Percentiles rank a stretch among this genome's conserved stretches.
Evolutionary conservation across 2,888 invertebrate genomes (phyloP).

Genomic region (Cordylochernes scorpioides): DNA sequence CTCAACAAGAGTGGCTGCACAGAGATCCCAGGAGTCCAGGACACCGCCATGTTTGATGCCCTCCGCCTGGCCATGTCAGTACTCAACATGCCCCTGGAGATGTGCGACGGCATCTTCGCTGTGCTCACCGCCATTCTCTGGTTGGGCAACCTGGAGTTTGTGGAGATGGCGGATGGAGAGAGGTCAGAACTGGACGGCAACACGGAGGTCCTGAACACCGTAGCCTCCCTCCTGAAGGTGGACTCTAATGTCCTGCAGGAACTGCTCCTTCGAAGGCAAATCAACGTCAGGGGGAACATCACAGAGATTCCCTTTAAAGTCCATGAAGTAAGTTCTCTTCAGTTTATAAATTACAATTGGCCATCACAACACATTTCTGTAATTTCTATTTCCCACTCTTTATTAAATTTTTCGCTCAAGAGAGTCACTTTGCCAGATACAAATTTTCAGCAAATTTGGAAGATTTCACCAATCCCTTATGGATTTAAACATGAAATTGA

Average conservation of each 20-base stretch:
- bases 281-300: slow-evolving; percentile 70
- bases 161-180: slow-evolving; percentile 67
- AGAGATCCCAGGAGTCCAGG: slow-evolving; percentile 35
- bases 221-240: slow-evolving; percentile 44
- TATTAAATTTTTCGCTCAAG: no score
- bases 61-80: slow-evolving; percentile 63
- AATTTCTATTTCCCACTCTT: no score
- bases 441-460: no score
- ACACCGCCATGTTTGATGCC: slow-evolving; percentile 47
- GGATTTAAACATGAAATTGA: no score
- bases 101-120: slow-evolving; percentile 66
- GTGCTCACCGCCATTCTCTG: slow-evolving; percentile 64
- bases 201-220: slow-evolving; percentile 39
- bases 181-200: slow-evolving; percentile 42
- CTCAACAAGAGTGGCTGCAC: slow-evolving; percentile 41
- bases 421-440: no score
- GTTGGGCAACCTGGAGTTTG: slow-evolving; percentile 63
- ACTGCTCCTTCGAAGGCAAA: slow-evolving; percentile 46
- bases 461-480: no score
- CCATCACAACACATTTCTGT: no score
- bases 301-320: slow-evolving; percentile 68
- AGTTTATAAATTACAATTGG: no score
- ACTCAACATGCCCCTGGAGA: slow-evolving; percentile 36
- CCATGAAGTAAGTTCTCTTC: slow-evolving; percentile 44
- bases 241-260: slow-evolving; percentile 43